phyloP scores from a whole-genome alignment of 2,797 vertebrate genomes.

The Spheniscus humboldti region DNA sequence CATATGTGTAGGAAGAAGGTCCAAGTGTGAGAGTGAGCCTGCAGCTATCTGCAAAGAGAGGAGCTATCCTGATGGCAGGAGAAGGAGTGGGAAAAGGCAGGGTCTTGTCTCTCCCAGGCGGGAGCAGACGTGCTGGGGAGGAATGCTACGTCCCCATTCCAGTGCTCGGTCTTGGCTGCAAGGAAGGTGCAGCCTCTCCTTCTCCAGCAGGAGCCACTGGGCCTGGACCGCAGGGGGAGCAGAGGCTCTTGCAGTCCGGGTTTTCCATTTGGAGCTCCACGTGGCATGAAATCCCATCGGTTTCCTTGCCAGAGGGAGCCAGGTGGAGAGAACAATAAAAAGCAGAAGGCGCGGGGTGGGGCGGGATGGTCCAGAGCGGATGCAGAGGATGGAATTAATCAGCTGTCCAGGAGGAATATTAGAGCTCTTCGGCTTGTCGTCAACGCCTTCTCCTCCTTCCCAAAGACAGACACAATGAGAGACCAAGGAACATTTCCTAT shows the following conservation, averaged over 20 bases:
- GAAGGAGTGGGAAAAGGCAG: conserved; percentile 34
- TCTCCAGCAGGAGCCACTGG: conserved; percentile 30
- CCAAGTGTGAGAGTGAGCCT: not conserved
- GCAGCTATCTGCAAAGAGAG: not conserved
- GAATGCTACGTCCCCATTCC: conserved; percentile 4
- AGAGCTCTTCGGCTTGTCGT: conserved; percentile 54
- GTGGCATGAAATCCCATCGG: conserved; percentile 3
- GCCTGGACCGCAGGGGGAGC: not conserved
- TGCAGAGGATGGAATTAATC: conserved; percentile 67
- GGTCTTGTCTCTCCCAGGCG: not conserved
- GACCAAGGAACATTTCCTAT: conserved; percentile 63
- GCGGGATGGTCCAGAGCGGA: conserved; percentile 48
- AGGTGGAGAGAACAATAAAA: conserved; percentile 64
- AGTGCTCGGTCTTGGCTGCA: not conserved
- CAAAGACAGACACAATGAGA: conserved; percentile 64
- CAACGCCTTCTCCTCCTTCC: conserved; percentile 66
- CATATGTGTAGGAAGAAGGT: not conserved
- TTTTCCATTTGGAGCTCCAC: conserved; percentile 49
- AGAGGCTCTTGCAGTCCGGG: not conserved
- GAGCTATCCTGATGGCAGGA: not conserved
- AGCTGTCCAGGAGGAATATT: conserved; percentile 59
- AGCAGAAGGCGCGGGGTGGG: conserved; percentile 45
- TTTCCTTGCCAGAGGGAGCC: conserved; percentile 52
- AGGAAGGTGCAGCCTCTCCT: conserved; percentile 51
- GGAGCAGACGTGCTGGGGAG: conserved; percentile 43